A percentile compares a stretch with the other conserved stretches of the same genome.
phyloP scores from a whole-genome alignment of 2,888 invertebrate genomes.

The Cantharis flavilabris region DNA sequence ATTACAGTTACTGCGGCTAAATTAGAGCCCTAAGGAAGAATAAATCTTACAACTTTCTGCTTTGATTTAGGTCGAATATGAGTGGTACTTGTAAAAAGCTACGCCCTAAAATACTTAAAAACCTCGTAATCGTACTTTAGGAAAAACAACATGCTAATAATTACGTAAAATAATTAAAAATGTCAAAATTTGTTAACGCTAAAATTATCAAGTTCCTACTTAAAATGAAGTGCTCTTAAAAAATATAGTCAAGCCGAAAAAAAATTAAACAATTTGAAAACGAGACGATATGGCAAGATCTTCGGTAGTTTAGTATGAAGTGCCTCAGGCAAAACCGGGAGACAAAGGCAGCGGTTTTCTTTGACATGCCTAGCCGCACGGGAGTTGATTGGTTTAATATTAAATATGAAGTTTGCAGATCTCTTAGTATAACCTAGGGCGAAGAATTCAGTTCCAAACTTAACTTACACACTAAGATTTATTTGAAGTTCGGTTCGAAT shows the following conservation, averaged over 20 bases:
- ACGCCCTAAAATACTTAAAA: not conserved
- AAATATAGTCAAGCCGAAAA: not conserved
- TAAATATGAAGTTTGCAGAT: conserved; percentile 38
- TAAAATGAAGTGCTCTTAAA: not conserved
- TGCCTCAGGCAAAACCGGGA: conserved; percentile 14
- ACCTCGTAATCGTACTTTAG: not conserved
- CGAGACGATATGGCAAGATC: conserved; percentile 17
- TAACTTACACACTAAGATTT: conserved; percentile 22
- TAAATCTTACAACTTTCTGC: conserved; percentile 21
- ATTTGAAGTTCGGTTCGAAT: conserved; percentile 24
- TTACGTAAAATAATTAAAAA: not conserved
- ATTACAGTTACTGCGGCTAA: conserved; percentile 39
- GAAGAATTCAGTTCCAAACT: conserved; percentile 23
- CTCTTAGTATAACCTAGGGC: conserved; percentile 15
- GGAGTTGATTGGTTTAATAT: conserved; percentile 42
- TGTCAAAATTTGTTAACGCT: not conserved
- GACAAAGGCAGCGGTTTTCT: conserved; percentile 32
- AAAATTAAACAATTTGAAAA: conserved; percentile 2
- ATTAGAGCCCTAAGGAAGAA: conserved; percentile 34
- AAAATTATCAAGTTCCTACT: not conserved
- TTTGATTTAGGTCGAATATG: conserved; percentile 23
- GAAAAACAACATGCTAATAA: not conserved
- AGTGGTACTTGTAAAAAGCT: conserved; percentile 1
- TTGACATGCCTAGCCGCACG: conserved; percentile 37
- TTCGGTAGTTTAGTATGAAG: conserved; percentile 20